Percentiles rank a stretch among this genome's conserved stretches.
Evolutionary conservation across 2,797 vertebrate genomes (phyloP).

Genomic region (Glyptemys insculpta): DNA sequence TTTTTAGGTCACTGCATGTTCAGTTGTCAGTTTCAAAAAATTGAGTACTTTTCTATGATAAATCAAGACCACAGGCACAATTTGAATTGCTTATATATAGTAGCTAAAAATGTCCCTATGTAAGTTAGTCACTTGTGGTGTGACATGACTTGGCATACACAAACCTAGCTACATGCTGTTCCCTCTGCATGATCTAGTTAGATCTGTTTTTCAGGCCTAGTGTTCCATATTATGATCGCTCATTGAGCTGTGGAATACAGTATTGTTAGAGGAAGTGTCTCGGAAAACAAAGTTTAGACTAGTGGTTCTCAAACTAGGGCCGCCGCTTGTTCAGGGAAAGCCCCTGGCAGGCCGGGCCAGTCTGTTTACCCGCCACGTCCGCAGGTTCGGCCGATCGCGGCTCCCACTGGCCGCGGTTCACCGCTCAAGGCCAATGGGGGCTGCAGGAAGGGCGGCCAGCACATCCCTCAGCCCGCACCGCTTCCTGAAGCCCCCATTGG

Average conservation of each 20-base stretch:
- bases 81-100: neutral
- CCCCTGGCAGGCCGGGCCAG: too few species aligned
- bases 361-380: too few species aligned
- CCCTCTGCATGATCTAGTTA: neutral
- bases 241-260: neutral
- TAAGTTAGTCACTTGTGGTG: neutral
- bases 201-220: neutral
- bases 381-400: too few species aligned
- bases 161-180: neutral
- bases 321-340: too few species aligned
- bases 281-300: neutral
- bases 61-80: neutral
- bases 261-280: neutral
- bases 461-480: too few species aligned
- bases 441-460: too few species aligned
- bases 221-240: neutral
- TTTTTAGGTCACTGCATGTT: neutral
- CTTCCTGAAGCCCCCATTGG: too few species aligned
- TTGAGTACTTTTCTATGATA: neutral
- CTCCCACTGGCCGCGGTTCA: too few species aligned
- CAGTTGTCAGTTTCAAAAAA: neutral
- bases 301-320: too few species aligned
- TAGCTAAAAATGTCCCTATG: neutral
- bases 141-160: neutral
- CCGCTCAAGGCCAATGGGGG: too few species aligned